phyloP scores from a whole-genome alignment of 2,888 invertebrate species.

The Cartodere bifasciata region DNA sequence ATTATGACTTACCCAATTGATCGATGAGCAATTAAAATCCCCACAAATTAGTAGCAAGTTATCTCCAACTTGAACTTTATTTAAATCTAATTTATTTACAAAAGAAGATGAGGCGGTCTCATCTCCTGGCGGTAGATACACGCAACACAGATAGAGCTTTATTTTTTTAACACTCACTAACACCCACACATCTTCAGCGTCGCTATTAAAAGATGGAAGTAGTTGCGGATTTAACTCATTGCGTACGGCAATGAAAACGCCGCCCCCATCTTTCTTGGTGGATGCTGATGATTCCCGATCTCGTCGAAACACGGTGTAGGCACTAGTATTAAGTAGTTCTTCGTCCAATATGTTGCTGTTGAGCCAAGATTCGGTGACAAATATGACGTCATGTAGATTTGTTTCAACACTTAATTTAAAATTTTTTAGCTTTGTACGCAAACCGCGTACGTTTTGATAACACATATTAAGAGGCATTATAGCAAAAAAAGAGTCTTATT shows the following conservation, averaged over 20 bases:
- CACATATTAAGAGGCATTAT: too few relatives aligned
- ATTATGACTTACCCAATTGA: constrained; percentile 4
- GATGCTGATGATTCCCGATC: background rate
- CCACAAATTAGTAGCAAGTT: constrained; percentile 3
- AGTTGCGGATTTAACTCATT: constrained; percentile 1
- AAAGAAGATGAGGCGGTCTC: background rate
- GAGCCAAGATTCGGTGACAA: constrained; percentile 4
- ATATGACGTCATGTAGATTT: background rate
- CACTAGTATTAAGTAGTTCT: constrained; percentile 1
- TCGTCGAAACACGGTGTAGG: constrained; percentile 2
- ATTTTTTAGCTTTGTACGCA: background rate
- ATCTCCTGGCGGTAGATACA: constrained; percentile 4
- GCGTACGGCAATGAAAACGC: constrained; percentile 1
- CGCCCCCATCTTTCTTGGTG: constrained; percentile 3
- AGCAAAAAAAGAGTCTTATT: too few relatives aligned
- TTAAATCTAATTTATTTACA: background rate
- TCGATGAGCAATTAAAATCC: constrained; percentile 6
- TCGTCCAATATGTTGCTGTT: constrained; percentile 1
- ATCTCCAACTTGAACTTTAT: background rate
- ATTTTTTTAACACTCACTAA: background rate
- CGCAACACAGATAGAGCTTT: constrained; percentile 5
- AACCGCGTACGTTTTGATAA: background rate
- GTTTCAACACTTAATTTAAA: background rate
- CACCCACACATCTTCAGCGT: constrained; percentile 4
- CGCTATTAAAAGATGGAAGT: background rate